Conservation (phyloP, 2,888 invertebrate species). For the Athripsodes cinereus region DNA sequence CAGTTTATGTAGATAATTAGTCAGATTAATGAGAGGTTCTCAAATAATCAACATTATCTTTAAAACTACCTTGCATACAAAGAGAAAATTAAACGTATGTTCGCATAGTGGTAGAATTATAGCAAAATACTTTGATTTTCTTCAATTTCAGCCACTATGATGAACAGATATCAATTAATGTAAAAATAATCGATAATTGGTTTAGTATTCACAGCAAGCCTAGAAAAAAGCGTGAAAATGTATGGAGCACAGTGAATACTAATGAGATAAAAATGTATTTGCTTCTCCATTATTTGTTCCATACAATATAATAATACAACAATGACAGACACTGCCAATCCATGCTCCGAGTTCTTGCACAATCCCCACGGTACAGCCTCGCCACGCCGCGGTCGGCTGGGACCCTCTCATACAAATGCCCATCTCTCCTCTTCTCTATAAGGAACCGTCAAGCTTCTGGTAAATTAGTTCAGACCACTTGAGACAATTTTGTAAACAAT, state of each 20-base stretch:
- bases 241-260: background rate
- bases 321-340: slow-evolving; percentile 5
- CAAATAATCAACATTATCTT: too few relatives aligned
- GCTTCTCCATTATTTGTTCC: too few relatives aligned
- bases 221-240: background rate
- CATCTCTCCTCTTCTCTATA: slow-evolving; percentile 46
- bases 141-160: too few relatives aligned
- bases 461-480: slow-evolving; percentile 40
- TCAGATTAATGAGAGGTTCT: too few relatives aligned
- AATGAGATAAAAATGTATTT: background rate
- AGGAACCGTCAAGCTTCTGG: slow-evolving; percentile 39
- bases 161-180: too few relatives aligned
- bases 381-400: background rate
- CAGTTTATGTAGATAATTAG: too few relatives aligned
- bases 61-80: too few relatives aligned
- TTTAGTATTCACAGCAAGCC: too few relatives aligned
- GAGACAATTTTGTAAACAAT: slow-evolving; percentile 2
- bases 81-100: too few relatives aligned
- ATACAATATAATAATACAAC: background rate
- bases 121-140: too few relatives aligned
- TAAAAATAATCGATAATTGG: too few relatives aligned
- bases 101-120: too few relatives aligned
- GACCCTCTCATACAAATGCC: slow-evolving; percentile 46
- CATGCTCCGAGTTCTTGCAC: background rate
- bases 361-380: background rate